Base-by-base conservation (phyloP, 2,888 invertebrate species). In the Oscheius sp. region DNA sequence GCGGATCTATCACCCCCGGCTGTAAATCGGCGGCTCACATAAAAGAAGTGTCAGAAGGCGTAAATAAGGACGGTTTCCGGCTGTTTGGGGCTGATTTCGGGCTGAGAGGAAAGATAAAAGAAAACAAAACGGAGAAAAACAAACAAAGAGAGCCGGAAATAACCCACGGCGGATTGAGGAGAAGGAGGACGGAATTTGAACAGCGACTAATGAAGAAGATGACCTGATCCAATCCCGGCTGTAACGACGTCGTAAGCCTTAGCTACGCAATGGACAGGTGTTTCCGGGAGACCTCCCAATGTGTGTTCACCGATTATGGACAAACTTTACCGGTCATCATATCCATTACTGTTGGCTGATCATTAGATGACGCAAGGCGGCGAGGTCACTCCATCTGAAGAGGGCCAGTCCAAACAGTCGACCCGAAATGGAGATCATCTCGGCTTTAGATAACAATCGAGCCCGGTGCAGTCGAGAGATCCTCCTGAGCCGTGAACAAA, bases 341-440 rank as follows among this genome's bases (percentile, higher is more conserved):
- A 66, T 66, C 52, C 66, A 66, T 66, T 66, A 66, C 66, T 66
- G 66, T 66, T 66, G 66, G 49, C 52, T 66, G 66, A 66, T 66
- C 66, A 66, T 66, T 66, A 66, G 52, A 16, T 66, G 66, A 52
- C 66, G 66, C 66, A 66, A 66, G 35, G 49, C 29, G 25, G 29
- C 49, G 52, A 49, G 52, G 66, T 49, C 52, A 66, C 29, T 25
- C 27, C 6, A 18, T 27, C n/a, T 58, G 27, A 58, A 29, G 61
- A 61, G 43, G 59, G 59, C 35, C 23, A 6, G 27, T 27, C 25
- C 41, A 63, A 23, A 43, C 23, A 46, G 23, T 21, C 29, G 66
- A 66, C 66, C 66, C 66, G 66, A 66, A 66, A 52, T 52, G 66
- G 66, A 18, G 49, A 52, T 52, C n/a, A 49, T 46, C 61, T 63